Evolutionary conservation across 2,888 invertebrate genomes (phyloP).

Genomic region (Cerastis rubricosa): DNA sequence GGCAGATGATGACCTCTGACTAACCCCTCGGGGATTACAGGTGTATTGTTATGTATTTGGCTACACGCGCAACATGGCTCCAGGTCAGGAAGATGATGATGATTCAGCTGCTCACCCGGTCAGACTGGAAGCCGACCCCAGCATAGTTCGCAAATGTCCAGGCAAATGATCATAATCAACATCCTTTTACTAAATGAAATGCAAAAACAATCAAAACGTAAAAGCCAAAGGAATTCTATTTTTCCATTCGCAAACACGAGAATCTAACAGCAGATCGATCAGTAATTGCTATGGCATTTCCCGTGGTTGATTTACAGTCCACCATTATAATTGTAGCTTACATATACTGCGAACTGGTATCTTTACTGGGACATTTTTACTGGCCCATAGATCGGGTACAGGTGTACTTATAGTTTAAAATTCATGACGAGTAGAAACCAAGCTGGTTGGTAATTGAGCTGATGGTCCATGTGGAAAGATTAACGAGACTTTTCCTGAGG

Average conservation of each 20-base stretch:
- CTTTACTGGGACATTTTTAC: constrained; percentile 61
- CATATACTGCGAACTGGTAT: constrained; percentile 45
- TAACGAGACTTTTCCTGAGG: constrained; percentile 31
- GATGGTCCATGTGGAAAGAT: constrained; percentile 26
- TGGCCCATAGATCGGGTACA: constrained; percentile 27
- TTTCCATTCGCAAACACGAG: constrained; percentile 59
- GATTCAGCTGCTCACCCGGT: background rate
- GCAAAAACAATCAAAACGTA: constrained; percentile 18
- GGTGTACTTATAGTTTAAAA: constrained; percentile 39
- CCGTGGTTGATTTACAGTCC: constrained; percentile 75
- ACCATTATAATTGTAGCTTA: constrained; percentile 72
- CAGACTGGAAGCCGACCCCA: background rate
- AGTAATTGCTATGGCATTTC: constrained; percentile 78
- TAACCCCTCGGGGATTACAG: too few species aligned
- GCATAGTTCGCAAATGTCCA: background rate
- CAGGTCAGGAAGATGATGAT: too few species aligned
- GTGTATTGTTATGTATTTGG: background rate
- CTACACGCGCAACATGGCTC: background rate
- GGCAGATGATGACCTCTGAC: too few species aligned
- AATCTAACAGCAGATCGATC: constrained; percentile 73
- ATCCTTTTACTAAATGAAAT: background rate
- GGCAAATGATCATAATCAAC: background rate
- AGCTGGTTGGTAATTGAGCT: constrained; percentile 47
- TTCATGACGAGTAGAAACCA: constrained; percentile 35
- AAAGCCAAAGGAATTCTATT: constrained; percentile 38